A percentile compares a stretch with the other conserved stretches of the same genome.
Evolutionary conservation across 2,797 vertebrate species (phyloP).

Genomic region (Myiotriccus ornatus): DNA sequence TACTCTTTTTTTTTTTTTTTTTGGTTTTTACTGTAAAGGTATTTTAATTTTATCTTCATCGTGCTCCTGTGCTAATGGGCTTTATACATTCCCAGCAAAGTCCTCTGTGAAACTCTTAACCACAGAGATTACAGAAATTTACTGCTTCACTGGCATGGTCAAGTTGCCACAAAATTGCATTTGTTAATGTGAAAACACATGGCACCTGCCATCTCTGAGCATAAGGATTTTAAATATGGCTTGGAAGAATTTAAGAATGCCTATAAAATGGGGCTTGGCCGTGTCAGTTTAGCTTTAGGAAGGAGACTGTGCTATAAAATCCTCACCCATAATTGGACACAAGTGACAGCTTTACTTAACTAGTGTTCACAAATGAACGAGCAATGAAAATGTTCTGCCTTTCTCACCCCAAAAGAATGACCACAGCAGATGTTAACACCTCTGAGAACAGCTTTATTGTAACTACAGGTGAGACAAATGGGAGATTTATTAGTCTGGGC

Average conservation of each 20-base stretch:
- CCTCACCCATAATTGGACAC: slow-evolving; percentile 56
- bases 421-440: slow-evolving; percentile 55
- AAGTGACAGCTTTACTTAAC: slow-evolving; percentile 63
- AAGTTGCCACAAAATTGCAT: slow-evolving; percentile 64
- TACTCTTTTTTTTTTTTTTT: background rate
- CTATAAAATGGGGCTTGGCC: slow-evolving; percentile 33
- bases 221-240: slow-evolving; percentile 51
- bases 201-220: slow-evolving; percentile 33
- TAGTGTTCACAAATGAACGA: slow-evolving; percentile 48
- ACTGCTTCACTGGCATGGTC: slow-evolving; percentile 50
- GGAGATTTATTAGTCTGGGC: slow-evolving; percentile 46
- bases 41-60: slow-evolving; percentile 52
- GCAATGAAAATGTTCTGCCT: slow-evolving; percentile 54
- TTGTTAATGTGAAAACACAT: slow-evolving; percentile 64
- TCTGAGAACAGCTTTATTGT: slow-evolving; percentile 47
- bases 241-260: slow-evolving; percentile 47
- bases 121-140: slow-evolving; percentile 60
- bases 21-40: background rate
- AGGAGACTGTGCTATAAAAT: slow-evolving; percentile 37
- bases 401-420: slow-evolving; percentile 50
- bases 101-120: slow-evolving; percentile 53
- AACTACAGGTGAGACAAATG: slow-evolving; percentile 64
- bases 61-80: slow-evolving; percentile 8
- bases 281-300: slow-evolving; percentile 35
- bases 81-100: slow-evolving; percentile 42